These are phyloP conservation scores for Agonopterix alstromeriana DNA, from an alignment of 2,888 invertebrate species.

Conservation along the genomic window DNA sequence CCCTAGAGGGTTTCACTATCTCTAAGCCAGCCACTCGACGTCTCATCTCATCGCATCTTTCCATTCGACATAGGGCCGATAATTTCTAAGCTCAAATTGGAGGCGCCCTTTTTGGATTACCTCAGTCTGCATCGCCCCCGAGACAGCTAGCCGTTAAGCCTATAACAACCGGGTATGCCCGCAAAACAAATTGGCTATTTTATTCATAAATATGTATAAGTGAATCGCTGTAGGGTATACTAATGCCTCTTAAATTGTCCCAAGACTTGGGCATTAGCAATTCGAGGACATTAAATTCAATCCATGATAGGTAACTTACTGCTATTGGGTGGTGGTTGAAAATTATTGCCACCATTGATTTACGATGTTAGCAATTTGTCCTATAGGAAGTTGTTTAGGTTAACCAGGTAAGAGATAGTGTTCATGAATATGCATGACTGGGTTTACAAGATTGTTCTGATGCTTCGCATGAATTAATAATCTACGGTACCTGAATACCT, in stretches of 20 bases:
- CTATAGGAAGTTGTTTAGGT: conserved; percentile 42
- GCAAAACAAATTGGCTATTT: conserved; percentile 42
- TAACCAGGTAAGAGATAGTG: conserved; percentile 21
- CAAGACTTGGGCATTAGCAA: conserved; percentile 41
- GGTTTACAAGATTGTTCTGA: conserved; percentile 12
- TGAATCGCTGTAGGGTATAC: conserved; percentile 45
- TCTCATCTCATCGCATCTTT: not conserved
- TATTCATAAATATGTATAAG: conserved; percentile 62
- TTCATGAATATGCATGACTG: conserved; percentile 18
- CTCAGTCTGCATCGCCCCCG: conserved; percentile 24
- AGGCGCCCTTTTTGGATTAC: conserved; percentile 32
- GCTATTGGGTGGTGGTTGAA: conserved; percentile 34
- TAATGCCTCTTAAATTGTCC: conserved; percentile 58
- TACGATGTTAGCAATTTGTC: conserved; percentile 48
- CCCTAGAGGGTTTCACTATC: too few species aligned
- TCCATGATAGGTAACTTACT: conserved; percentile 37
- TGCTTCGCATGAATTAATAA: conserved; percentile 10
- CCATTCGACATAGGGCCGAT: not conserved
- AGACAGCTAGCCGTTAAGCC: conserved; percentile 36
- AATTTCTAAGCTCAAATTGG: conserved; percentile 24
- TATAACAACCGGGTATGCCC: conserved; percentile 23
- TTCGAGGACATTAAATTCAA: conserved; percentile 55
- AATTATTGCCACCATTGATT: conserved; percentile 44
- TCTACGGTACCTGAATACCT: not conserved
- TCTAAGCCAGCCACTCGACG: not conserved